Evolutionary conservation across 2,113 vertebrate genomes (phyloP).

Genomic region (Paracyprichromis sp.): DNA sequence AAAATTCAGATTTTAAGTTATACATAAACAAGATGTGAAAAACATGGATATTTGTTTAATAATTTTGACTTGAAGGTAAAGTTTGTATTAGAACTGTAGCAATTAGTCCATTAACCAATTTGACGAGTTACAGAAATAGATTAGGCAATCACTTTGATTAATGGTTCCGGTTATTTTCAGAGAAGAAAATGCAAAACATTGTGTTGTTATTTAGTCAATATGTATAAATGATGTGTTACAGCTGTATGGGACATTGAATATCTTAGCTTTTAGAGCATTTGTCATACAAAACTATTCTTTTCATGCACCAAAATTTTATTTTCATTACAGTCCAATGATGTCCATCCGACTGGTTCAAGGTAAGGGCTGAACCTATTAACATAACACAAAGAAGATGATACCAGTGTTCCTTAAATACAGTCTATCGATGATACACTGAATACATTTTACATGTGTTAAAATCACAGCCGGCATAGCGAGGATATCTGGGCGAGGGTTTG

Average conservation of each 20-base stretch:
- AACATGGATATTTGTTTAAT: not conserved
- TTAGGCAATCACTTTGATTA: not conserved
- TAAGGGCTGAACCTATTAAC: not conserved
- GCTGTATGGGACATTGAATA: not conserved
- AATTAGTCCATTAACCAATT: not conserved
- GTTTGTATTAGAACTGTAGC: not conserved
- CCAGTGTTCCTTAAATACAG: not conserved
- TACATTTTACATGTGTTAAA: not conserved
- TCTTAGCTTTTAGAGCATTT: not conserved
- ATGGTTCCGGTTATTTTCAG: not conserved
- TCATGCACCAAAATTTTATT: not conserved
- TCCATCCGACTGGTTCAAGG: not conserved
- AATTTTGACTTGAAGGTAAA: not conserved
- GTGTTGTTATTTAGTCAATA: not conserved
- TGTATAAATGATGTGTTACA: not conserved
- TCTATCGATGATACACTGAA: not conserved
- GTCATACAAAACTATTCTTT: not conserved
- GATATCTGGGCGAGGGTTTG: not conserved
- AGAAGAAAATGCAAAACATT: not conserved
- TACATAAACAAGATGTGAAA: not conserved
- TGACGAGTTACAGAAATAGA: not conserved
- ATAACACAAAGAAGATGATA: not conserved
- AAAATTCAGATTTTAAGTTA: too few relatives aligned
- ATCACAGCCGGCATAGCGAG: not conserved
- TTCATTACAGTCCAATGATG: not conserved